Base-by-base conservation (phyloP, 2,113 vertebrate genomes). In the Vombatus ursinus region DNA sequence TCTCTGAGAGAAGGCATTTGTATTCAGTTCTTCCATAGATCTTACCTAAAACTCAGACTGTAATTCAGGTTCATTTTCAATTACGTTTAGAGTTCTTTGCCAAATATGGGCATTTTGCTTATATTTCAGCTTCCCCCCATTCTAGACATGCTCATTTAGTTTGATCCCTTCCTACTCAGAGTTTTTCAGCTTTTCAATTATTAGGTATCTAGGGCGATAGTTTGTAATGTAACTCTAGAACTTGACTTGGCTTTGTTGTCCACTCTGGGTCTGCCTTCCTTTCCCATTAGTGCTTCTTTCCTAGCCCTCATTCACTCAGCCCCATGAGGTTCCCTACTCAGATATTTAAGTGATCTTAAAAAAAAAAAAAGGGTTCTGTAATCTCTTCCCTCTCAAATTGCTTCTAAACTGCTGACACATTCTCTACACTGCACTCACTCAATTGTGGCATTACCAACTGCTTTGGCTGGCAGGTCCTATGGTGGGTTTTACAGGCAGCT, bases 401-500 rank as follows among this genome's bases (percentile, higher is more conserved):
- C 61, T 52, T 90, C 92, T 95, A 92, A 95, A 89, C 25, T 93
- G 90, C 90, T 90, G 95, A 89, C 22, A 50, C 68, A n/a, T 47
- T 57, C 97, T 96, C 91, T 93, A 44, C 47, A 93, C 95, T 7
- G 28, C 50, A 91, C 61, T 93, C 96, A 89, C 37, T 98, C 93
- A 93, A 0, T 95, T 95, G 94, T 95, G 77, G 90, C 93, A 95
- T n/a, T 0, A 12, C 93, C 97, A 98, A 94, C 93, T 97, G 96
- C 96, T 96, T 54, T 28, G 14, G 24, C 50, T 96, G 96, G 92
- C 96, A 97, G 91, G 37, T 7, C 22, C n/a, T 52, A 90, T 48
- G 7, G 90, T 53, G 93, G 93, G 31, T 57, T 91, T 94, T 52
- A 52, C 48, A 52, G 96, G 96, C 92, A 68, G 53, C 52, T 90